Evolutionary conservation across 2,888 invertebrate species (phyloP).

Genomic region (Dryobotodes eremita): DNA sequence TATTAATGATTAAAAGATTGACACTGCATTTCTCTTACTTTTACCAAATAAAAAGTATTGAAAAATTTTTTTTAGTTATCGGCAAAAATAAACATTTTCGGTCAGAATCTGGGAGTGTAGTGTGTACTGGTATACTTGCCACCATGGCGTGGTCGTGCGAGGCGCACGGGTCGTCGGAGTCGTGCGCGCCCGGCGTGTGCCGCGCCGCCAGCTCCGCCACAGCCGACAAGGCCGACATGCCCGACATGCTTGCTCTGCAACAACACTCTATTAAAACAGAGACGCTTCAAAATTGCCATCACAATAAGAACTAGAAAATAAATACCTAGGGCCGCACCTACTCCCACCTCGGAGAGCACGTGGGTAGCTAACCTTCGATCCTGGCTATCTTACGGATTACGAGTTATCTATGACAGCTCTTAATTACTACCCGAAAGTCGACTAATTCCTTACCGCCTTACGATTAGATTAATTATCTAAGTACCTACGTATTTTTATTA

Average conservation of each 20-base stretch:
- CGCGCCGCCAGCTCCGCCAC: slow-evolving; percentile 27
- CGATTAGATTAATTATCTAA: slow-evolving; percentile 16
- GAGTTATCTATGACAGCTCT: background rate
- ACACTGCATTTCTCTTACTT: background rate
- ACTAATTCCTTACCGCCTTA: slow-evolving; percentile 6
- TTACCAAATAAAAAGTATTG: background rate
- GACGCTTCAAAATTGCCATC: background rate
- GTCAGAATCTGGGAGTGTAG: background rate
- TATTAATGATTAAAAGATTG: background rate
- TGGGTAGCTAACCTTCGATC: background rate
- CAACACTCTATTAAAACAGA: background rate
- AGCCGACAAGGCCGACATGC: slow-evolving; percentile 7
- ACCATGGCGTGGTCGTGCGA: slow-evolving; percentile 80
- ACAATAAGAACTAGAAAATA: background rate
- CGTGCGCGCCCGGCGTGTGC: slow-evolving; percentile 20
- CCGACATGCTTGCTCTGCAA: slow-evolving; percentile 24
- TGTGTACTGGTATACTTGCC: slow-evolving; percentile 60
- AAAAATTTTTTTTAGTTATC: background rate
- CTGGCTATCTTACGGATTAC: background rate
- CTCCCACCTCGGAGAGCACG: background rate
- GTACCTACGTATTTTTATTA: background rate
- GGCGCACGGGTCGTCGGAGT: slow-evolving; percentile 60
- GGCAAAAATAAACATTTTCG: background rate
- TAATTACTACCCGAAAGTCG: background rate
- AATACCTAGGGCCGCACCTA: background rate